Conservation (phyloP, 2,888 invertebrate species). For the Aspidiotus destructor region DNA sequence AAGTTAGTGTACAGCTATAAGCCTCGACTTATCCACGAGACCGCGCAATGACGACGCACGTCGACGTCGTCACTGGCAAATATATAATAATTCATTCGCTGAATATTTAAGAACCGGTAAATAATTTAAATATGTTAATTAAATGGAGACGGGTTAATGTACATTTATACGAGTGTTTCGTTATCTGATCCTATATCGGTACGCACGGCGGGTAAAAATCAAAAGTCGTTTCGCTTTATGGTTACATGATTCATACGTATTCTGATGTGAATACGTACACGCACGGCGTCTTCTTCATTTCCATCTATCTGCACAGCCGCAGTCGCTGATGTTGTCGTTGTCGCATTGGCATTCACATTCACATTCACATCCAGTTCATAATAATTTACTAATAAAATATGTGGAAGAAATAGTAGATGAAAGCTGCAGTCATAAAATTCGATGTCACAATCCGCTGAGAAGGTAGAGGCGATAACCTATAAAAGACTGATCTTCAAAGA, state of each 20-base stretch:
- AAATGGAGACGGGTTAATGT: slow-evolving; percentile 30
- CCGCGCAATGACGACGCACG: too few relatives aligned
- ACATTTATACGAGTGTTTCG: slow-evolving; percentile 32
- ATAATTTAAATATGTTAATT: slow-evolving; percentile 33
- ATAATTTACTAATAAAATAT: slow-evolving; percentile 29
- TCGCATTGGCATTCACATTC: neutral
- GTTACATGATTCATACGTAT: slow-evolving; percentile 16
- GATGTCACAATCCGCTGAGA: slow-evolving; percentile 26
- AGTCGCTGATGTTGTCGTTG: neutral
- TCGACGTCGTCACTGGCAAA: slow-evolving; percentile 21
- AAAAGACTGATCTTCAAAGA: slow-evolving; percentile 5
- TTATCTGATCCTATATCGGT: slow-evolving; percentile 25
- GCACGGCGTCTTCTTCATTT: neutral
- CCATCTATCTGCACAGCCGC: slow-evolving; percentile 3
- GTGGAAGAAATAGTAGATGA: slow-evolving; percentile 29
- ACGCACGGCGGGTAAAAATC: slow-evolving; percentile 22
- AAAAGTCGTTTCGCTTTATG: slow-evolving; percentile 23
- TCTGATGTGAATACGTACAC: neutral
- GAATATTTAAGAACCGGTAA: slow-evolving; percentile 30
- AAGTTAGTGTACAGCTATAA: too few relatives aligned
- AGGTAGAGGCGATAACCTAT: slow-evolving; percentile 18
- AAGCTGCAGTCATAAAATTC: slow-evolving; percentile 30
- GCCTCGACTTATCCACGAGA: too few relatives aligned
- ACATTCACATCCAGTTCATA: neutral
- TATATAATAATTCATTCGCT: slow-evolving; percentile 26